Percentiles rank a stretch among this genome's conserved stretches.
These are phyloP conservation scores for Meloidogyne chitwoodi DNA, from an alignment of 1,140 invertebrate genomes.

Conservation along the genomic window DNA sequence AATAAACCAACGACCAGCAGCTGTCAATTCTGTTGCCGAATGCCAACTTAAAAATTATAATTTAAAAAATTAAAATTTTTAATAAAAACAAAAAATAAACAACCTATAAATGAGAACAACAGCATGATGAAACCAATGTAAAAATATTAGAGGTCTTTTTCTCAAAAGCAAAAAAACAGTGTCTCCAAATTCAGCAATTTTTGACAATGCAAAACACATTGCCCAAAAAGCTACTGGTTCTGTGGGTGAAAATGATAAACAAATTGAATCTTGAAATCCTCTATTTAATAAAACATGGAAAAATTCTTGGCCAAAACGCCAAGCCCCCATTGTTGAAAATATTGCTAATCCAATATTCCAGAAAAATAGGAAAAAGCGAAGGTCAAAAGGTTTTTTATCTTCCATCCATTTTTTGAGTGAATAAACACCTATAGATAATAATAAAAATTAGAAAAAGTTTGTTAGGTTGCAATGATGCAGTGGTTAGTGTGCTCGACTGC, in stretches of 20 bases:
- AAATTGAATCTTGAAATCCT: conserved; percentile 63
- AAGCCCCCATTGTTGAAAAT: conserved; percentile 88
- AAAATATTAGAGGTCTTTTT: conserved; percentile 43
- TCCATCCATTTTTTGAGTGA: conserved; percentile 69
- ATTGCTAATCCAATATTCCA: conserved; percentile 85
- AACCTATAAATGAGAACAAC: conserved; percentile 83
- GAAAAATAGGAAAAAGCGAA: conserved; percentile 74
- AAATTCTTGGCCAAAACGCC: conserved; percentile 72
- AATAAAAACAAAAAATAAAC: too few relatives aligned
- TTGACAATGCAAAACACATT: conserved; percentile 35
- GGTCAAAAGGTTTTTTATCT: conserved; percentile 76
- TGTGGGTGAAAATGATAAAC: conserved; percentile 22
- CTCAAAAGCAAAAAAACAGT: conserved; percentile 44
- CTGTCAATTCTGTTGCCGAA: conserved; percentile 35
- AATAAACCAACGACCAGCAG: conserved; percentile 68
- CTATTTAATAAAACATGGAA: conserved; percentile 26
- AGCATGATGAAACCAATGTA: conserved; percentile 64
- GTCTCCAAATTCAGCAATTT: conserved; percentile 43
- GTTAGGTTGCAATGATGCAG: neutral
- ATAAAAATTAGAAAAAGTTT: neutral
- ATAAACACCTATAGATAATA: neutral
- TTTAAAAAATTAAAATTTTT: neutral
- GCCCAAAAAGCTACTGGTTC: conserved; percentile 34
- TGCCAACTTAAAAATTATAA: conserved; percentile 14
- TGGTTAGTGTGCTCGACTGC: too few relatives aligned